Evolutionary conservation across 2,797 vertebrate species (phyloP), one percentile per base, ranked within the genome.

Genomic region (Enteromius unitaeniatus): DNA sequence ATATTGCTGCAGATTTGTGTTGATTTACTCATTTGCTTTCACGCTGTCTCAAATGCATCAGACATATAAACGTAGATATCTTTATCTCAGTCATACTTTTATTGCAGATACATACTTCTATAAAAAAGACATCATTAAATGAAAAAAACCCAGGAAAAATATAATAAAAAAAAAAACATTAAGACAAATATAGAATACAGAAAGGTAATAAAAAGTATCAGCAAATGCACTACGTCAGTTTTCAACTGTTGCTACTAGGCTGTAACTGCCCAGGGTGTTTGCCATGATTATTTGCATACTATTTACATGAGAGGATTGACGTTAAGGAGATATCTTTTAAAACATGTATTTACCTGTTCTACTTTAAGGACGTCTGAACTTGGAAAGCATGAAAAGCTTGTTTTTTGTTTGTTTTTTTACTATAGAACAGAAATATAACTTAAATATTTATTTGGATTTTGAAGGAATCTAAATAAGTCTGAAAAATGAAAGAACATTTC

Each of bases 291-390:
- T 94, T 95, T 95, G 92, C 93, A 94, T 94, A 88, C 1, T 0
- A 92, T 95, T 94, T 95, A 92, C 94, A 94, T 95, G 83, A 15
- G 49, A 79, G 70, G 31, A 78, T 78, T 85, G 70, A 82, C 49
- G 88, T 79, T 78, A 85, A 79, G 76, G 88, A 82, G 89, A 85
- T 85, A 87, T 83, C 83, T 90, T 91, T 81, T 76, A 69, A 86
- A 40, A 78, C 23, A 31, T 83, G 69, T 83, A 49, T 79, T 79
- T 42, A 73, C 69, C 60, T 79, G 70, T 23, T 68, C 53, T 28
- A 80, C 42, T 69, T 75, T 67, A 80, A 28, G 26, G 15, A 73
- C n/a, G 15, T 17, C 67, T 73, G 45, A 62, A 62, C 26, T 26
- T 13, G 26, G 42, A 42, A 45, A 19, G 15, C 62, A 70, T 26